A percentile compares a stretch with the other conserved stretches of the same genome.
Evolutionary conservation across 2,797 vertebrate genomes (phyloP).

Genomic region (Melanotaenia maccullochi): DNA sequence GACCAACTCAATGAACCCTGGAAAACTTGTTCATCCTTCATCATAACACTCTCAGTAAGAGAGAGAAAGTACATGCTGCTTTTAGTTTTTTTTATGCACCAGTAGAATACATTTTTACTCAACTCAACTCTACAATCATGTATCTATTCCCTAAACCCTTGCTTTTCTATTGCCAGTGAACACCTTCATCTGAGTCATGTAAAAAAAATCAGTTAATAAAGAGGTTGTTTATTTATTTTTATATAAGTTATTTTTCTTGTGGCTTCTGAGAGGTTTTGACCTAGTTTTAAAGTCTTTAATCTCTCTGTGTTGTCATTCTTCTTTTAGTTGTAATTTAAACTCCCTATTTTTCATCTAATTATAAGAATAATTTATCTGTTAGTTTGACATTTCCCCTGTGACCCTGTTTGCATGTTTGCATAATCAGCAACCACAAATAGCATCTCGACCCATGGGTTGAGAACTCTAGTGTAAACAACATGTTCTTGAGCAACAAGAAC

Average conservation of each 20-base stretch:
- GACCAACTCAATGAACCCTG: conserved; percentile 75
- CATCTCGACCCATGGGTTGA: conserved; percentile 46
- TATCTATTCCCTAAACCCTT: conserved; percentile 46
- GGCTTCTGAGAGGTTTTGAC: conserved; percentile 29
- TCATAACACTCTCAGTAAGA: conserved; percentile 70
- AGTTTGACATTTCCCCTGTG: conserved; percentile 48
- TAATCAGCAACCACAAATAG: conserved; percentile 58
- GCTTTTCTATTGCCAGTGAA: conserved; percentile 41
- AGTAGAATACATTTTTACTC: conserved; percentile 50
- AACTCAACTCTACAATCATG: conserved; percentile 29
- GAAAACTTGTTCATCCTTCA: conserved; percentile 67
- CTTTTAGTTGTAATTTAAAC: conserved; percentile 31
- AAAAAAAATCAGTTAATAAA: conserved; percentile 45
- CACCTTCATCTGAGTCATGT: conserved; percentile 39
- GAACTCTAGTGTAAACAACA: conserved; percentile 58
- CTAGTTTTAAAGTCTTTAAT: conserved; percentile 19
- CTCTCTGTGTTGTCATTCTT: conserved; percentile 16
- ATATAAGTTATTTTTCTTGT: conserved; percentile 5
- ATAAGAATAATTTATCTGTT: conserved; percentile 33
- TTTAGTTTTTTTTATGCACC: conserved; percentile 31
- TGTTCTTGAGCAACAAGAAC: conserved; percentile 64
- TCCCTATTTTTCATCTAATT: conserved; percentile 31
- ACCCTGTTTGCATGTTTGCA: conserved; percentile 49
- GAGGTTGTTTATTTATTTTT: conserved; percentile 2
- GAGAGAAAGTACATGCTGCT: conserved; percentile 37